Evolutionary conservation across 2,888 invertebrate genomes (phyloP), one percentile per base, ranked within the genome.

Genomic region (Lydus trimaculatus): DNA sequence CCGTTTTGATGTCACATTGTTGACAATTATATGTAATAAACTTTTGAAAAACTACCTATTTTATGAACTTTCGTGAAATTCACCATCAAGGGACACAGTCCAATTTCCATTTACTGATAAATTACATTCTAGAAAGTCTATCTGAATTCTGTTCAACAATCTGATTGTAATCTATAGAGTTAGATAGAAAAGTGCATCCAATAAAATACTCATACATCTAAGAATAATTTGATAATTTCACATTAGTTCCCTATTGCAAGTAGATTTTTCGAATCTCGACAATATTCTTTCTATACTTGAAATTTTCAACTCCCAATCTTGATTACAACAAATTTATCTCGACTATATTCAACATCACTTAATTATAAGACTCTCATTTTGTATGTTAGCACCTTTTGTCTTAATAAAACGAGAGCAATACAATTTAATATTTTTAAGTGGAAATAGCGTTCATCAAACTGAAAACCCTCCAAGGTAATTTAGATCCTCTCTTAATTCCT

Each of bases 391-490:
- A 43, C 17, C 43, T 43, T 43, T 43, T 72, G 63, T 65, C 60
- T 69, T 60, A 25, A 36, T 43, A 61, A 62, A 52, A 56, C 48
- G 23, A n/a, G n/a, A 31, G 48, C 36, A 59, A 70, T 61, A 65
- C 63, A 66, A 68, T 72, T 66, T 71, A 64, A 20, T 73, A 69
- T 67, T 73, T 71, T 67, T 64, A 66, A 65, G 59, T 62, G 61
- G 23, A 25, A 56, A 31, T 20, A 65, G 52, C 60, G 20, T 61
- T 64, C 39, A 58, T 28, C 65, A 71, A 70, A 66, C 68, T 69
- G 61, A 69, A 73, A 69, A 64, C 72, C 65, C 73, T 70, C 61
- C 43, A 61, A 67, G 63, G 69, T 72, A 73, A 73, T 73, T 72
- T 70, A 69, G 62, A 71, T 71, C 67, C 48, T 25, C 64, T 67